These are phyloP conservation scores for Ormyrus nitidulus DNA, from an alignment of 2,888 invertebrate species.

Conservation along the genomic window DNA sequence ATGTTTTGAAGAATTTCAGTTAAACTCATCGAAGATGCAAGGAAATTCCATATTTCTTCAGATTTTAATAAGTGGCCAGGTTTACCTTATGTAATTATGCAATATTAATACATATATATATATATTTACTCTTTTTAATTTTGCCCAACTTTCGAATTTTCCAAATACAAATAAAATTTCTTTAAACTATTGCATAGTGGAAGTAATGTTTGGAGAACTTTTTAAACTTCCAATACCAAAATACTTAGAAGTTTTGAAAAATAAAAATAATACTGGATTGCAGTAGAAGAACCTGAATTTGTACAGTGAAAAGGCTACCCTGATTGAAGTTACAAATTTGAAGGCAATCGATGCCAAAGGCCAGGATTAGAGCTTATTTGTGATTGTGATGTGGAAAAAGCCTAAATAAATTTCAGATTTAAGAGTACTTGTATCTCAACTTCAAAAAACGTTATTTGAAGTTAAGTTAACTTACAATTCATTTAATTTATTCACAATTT, in stretches of 20 bases:
- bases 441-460: constrained; percentile 85
- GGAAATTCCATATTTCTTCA: constrained; percentile 80
- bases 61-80: constrained; percentile 82
- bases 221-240: constrained; percentile 94
- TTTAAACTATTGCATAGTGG: constrained; percentile 97
- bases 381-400: constrained; percentile 87
- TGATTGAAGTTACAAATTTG: too few relatives aligned
- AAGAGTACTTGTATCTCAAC: constrained; percentile 80
- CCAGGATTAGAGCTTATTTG: constrained; percentile 88
- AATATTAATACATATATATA: too few relatives aligned
- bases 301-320: too few relatives aligned
- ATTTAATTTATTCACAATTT: constrained; percentile 10
- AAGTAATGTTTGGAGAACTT: constrained; percentile 95
- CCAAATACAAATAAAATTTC: constrained; percentile 96
- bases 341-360: constrained; percentile 86
- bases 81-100: too few relatives aligned
- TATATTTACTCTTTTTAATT: constrained; percentile 80
- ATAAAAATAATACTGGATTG: too few relatives aligned
- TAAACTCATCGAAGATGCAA: constrained; percentile 78
- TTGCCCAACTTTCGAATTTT: constrained; percentile 92
- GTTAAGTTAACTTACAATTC: constrained; percentile 66
- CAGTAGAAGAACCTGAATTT: too few relatives aligned
- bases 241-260: constrained; percentile 93
- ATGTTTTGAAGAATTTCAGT: constrained; percentile 77
- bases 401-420: constrained; percentile 84